A percentile compares a stretch with the other conserved stretches of the same genome.
phyloP scores from a whole-genome alignment of 1,140 invertebrate genomes.

The Zaprionus kolodkinae region DNA sequence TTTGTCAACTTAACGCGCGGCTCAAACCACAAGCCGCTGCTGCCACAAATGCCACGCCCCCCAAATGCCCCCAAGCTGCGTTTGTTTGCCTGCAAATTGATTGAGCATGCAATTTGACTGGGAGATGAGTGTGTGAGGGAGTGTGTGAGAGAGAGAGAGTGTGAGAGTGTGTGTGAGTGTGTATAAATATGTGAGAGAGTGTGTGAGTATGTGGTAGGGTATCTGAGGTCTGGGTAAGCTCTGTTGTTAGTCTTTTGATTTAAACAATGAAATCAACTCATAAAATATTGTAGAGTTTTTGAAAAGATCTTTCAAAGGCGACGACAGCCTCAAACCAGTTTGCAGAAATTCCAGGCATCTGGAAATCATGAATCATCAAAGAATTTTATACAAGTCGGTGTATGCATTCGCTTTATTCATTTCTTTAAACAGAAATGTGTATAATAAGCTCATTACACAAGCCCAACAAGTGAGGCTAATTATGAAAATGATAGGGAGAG shows the following conservation, averaged over 20 bases:
- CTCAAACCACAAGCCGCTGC: constrained; percentile 56
- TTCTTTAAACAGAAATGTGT: too few relatives aligned
- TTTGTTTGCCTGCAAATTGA: constrained; percentile 40
- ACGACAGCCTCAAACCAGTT: not conserved
- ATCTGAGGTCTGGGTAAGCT: not conserved
- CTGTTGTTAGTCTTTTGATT: not conserved
- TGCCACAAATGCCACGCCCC: constrained; percentile 14
- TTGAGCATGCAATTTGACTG: constrained; percentile 47
- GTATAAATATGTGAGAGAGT: not conserved
- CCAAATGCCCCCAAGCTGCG: not conserved
- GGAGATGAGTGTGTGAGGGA: not conserved
- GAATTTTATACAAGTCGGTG: not conserved
- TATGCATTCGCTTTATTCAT: not conserved
- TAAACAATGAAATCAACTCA: not conserved
- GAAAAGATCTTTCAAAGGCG: too few relatives aligned
- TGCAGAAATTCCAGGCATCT: not conserved
- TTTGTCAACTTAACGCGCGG: constrained; percentile 79
- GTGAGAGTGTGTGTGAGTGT: not conserved
- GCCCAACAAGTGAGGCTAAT: not conserved
- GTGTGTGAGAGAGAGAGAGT: constrained; percentile 2
- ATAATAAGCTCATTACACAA: not conserved
- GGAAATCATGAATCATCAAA: not conserved
- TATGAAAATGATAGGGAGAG: not conserved
- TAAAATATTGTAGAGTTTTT: too few relatives aligned
- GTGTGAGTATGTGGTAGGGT: not conserved